Percentiles rank a stretch among this genome's conserved stretches.
Evolutionary conservation across 2,797 vertebrate species (phyloP).

Genomic region (Pampus argenteus): DNA sequence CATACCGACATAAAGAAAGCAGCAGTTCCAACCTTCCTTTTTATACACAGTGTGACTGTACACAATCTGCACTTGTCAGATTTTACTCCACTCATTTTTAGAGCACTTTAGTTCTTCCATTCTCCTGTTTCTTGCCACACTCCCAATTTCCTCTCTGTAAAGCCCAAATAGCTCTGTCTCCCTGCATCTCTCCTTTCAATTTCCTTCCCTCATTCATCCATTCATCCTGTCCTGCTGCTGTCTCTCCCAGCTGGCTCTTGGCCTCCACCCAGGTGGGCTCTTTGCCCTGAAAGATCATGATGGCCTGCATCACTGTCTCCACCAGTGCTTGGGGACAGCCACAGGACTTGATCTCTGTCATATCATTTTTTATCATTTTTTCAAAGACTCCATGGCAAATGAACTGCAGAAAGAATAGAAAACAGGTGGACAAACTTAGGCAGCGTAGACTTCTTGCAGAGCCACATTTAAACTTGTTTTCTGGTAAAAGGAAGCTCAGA

Average conservation of each 20-base stretch:
- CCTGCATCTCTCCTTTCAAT: slow-evolving; percentile 37
- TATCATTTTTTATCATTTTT: slow-evolving; percentile 87
- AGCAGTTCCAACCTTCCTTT: neutral
- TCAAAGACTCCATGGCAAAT: slow-evolving; percentile 85
- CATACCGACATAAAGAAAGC: neutral
- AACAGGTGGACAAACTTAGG: slow-evolving; percentile 2
- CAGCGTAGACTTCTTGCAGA: slow-evolving; percentile 9
- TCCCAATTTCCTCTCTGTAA: slow-evolving; percentile 51
- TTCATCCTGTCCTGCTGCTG: slow-evolving; percentile 37
- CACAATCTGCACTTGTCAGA: slow-evolving; percentile 33
- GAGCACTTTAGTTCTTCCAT: slow-evolving; percentile 28
- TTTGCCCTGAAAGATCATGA: slow-evolving; percentile 87
- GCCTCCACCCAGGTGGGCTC: slow-evolving; percentile 89
- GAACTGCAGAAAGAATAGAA: slow-evolving; percentile 2
- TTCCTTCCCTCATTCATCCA: slow-evolving; percentile 46
- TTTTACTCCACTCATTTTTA: slow-evolving; percentile 37
- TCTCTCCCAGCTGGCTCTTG: slow-evolving; percentile 87
- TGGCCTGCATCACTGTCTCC: slow-evolving; percentile 88
- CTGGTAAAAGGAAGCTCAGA: slow-evolving; percentile 16
- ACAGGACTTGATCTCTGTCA: slow-evolving; percentile 87
- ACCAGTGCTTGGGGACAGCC: slow-evolving; percentile 83
- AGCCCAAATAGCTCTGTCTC: slow-evolving; percentile 49
- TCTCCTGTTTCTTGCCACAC: slow-evolving; percentile 46
- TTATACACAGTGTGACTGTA: slow-evolving; percentile 13
- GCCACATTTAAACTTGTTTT: slow-evolving; percentile 12